Percentiles rank a stretch among this genome's conserved stretches.
Conservation (phyloP, 2,113 vertebrate species). For the Acanthochromis polyacanthus region DNA sequence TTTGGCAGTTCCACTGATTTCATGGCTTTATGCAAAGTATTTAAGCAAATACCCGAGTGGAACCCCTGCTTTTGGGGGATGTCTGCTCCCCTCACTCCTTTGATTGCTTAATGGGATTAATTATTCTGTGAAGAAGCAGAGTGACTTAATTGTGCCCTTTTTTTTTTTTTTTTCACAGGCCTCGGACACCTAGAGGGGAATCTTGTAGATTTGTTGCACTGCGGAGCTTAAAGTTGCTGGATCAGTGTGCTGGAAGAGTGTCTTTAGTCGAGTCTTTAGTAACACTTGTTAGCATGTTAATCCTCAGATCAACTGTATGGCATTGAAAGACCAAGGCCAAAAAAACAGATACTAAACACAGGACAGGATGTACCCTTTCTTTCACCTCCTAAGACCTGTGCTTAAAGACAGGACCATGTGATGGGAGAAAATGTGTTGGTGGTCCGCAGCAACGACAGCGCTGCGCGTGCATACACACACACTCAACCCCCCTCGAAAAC, state of each 20-base stretch:
- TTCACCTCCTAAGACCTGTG: slow-evolving; percentile 56
- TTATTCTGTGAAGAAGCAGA: slow-evolving; percentile 49
- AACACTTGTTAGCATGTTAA: slow-evolving; percentile 50
- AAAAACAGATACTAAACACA: slow-evolving; percentile 56
- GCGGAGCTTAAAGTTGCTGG: slow-evolving; percentile 21
- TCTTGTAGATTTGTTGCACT: slow-evolving; percentile 30
- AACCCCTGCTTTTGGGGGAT: slow-evolving; percentile 14
- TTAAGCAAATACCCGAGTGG: slow-evolving; percentile 25
- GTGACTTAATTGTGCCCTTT: slow-evolving; percentile 16
- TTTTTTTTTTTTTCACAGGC: not conserved
- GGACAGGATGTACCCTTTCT: slow-evolving; percentile 71
- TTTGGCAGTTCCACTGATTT: not conserved
- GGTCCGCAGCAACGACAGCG: slow-evolving; percentile 72
- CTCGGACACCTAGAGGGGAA: slow-evolving; percentile 1
- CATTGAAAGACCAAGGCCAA: slow-evolving; percentile 35
- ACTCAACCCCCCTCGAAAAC: slow-evolving; percentile 24
- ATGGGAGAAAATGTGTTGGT: slow-evolving; percentile 80
- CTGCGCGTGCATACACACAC: slow-evolving; percentile 32
- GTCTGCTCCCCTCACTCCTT: slow-evolving; percentile 35
- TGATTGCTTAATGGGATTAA: slow-evolving; percentile 70
- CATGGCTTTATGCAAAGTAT: too few species aligned
- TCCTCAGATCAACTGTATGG: slow-evolving; percentile 33
- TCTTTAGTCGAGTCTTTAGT: not conserved
- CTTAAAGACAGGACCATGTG: slow-evolving; percentile 73
- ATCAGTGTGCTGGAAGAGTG: slow-evolving; percentile 23